Evolutionary conservation across 2,113 vertebrate species (phyloP).

Genomic region (Tachysurus vachellii): DNA sequence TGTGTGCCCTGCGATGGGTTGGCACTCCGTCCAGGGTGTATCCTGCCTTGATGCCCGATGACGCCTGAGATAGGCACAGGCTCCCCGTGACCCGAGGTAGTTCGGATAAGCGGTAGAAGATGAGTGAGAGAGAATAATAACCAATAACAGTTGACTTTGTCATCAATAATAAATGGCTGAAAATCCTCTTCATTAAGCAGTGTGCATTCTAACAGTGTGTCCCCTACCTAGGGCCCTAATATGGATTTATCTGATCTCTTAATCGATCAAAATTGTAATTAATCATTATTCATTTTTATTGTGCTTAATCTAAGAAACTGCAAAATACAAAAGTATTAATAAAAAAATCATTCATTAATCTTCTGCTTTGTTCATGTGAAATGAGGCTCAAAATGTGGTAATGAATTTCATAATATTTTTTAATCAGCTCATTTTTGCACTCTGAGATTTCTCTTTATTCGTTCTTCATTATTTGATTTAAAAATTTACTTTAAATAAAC

Average conservation of each 20-base stretch:
- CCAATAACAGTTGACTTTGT: background rate
- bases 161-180: background rate
- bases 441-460: background rate
- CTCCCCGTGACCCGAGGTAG: too few relatives aligned
- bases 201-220: background rate
- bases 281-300: background rate
- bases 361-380: background rate
- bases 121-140: background rate
- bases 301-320: background rate
- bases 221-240: background rate
- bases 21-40: too few relatives aligned
- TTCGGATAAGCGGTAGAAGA: too few relatives aligned
- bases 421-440: too few relatives aligned
- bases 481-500: background rate
- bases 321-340: background rate
- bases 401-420: background rate
- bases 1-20: too few relatives aligned
- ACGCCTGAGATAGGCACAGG: too few relatives aligned
- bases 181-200: background rate
- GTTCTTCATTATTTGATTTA: background rate
- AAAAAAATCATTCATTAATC: background rate
- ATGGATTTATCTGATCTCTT: background rate
- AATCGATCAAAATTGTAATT: background rate
- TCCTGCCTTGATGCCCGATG: too few relatives aligned
- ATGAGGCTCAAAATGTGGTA: background rate